These are phyloP conservation scores for Ophiothrix spiculata DNA, from an alignment of 35 echinoderm and acorn worm species.

Conservation along the genomic window DNA sequence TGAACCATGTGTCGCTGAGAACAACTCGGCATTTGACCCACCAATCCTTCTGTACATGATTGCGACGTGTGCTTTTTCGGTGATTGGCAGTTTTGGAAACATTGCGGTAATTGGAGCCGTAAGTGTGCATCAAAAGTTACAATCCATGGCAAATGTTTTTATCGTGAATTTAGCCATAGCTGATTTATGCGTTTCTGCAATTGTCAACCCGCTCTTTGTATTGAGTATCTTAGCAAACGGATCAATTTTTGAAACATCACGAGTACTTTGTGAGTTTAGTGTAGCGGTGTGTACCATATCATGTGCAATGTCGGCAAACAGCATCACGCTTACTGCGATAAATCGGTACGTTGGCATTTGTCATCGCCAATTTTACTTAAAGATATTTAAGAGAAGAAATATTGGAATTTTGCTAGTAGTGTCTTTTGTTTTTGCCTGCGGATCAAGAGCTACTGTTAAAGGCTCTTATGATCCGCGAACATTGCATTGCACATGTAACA, in stretches of 20 bases:
- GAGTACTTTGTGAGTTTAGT: neutral
- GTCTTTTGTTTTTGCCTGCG: neutral
- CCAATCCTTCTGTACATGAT: no score
- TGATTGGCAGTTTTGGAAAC: no score
- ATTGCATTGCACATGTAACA: neutral
- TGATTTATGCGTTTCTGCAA: neutral
- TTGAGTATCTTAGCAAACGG: neutral
- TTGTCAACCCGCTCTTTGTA: neutral
- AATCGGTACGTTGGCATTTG: neutral
- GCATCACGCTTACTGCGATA: neutral
- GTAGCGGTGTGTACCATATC: neutral
- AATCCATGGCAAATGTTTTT: neutral
- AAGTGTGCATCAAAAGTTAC: neutral
- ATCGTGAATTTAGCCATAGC: neutral
- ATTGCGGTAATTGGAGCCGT: neutral
- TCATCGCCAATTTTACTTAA: neutral
- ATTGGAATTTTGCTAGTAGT: neutral
- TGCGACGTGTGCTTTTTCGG: no score
- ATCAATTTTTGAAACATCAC: neutral
- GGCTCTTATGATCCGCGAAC: neutral
- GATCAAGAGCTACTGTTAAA: neutral
- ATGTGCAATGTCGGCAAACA: neutral
- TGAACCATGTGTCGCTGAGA: no score
- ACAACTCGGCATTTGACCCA: no score
- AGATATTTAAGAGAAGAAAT: neutral